Percentiles rank a stretch among this genome's conserved stretches.
Evolutionary conservation across 2,113 vertebrate genomes (phyloP).

Genomic region (zebrafish (Danio rerio)): GRCz12tu NC_133196.1:41196001-41196500

Average conservation of each 20-base stretch:
- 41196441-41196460: slow-evolving; percentile 30
- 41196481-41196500: slow-evolving; percentile 55
- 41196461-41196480: slow-evolving; percentile 47
- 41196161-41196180: too few species aligned
- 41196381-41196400: slow-evolving; percentile 16
- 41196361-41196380: not conserved
- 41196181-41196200: too few species aligned
- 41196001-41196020: too few species aligned
- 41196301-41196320: not conserved
- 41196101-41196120: too few species aligned
- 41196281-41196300: not conserved
- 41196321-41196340: not conserved
- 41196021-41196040: too few species aligned
- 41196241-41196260: too few species aligned
- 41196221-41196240: not conserved
- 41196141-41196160: too few species aligned
- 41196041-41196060: too few species aligned
- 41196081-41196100: too few species aligned
- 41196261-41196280: not conserved
- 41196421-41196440: slow-evolving; percentile 33
- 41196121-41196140: too few species aligned
- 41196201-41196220: too few species aligned
- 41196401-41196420: slow-evolving; percentile 22
- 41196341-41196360: not conserved
- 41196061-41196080: too few species aligned